Evolutionary conservation across 2,797 vertebrate species (phyloP), one percentile per base, ranked within the genome.

Genomic region (Hoplostethus mediterraneus): DNA sequence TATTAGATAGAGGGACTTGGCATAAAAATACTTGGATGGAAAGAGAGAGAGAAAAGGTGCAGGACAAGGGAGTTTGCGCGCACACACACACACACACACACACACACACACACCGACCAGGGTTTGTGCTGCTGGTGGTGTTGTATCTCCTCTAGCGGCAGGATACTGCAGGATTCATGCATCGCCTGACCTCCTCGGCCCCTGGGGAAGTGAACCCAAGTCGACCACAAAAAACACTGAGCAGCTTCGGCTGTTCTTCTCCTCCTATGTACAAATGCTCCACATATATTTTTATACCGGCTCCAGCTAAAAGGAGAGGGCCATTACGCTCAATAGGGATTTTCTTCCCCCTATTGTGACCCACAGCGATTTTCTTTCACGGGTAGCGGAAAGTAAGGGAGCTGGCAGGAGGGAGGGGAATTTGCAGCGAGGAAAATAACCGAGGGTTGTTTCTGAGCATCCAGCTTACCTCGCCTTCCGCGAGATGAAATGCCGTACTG

Each of bases 231-330:
- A 58, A 74, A 80, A 51, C 62, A 54, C 48, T 56, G 17, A 79
- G 44, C 44, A 62, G 16, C 69, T 72, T 70, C 0, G 16, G 21
- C 2, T 58, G 6, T 14, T 49, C 44, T 47, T 14, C 21, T 21
- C 21, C 60, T 68, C 53, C 38, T 42, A 49, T 54, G n/a, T 40
- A 54, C 63, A 82, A 33, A 55, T 10, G 51, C 51, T 74, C 59
- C 73, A 59, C 69, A 78, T 82, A 44, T 74, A 71, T 74, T 75
- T 87, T 69, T 67, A 67, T 57, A 59, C 48, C 55, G 14, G 65
- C 64, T 61, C 25, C 48, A 63, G 57, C 51, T 61, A 12, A 74
- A 80, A 71, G 42, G 33, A 83, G 52, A 81, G 38, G 17, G 36
- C 63, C 28, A 73, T 88, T 75, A 64, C 55, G 52, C 58, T 79